phyloP scores from a whole-genome alignment of 2,113 vertebrate species.

The Pygoscelis antarcticus region DNA sequence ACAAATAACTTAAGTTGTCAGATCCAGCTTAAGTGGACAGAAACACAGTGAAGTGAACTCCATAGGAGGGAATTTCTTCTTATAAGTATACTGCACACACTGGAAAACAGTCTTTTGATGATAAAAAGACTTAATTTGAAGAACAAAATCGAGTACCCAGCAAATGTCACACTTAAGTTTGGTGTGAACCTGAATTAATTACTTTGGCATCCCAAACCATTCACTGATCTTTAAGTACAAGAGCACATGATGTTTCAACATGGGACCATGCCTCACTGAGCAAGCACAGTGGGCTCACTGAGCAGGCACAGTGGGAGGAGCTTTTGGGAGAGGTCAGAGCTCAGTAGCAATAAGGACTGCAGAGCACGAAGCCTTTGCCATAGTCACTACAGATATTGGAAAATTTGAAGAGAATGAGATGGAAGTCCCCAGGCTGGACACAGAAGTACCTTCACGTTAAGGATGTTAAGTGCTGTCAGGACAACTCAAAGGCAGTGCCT shows the following conservation, averaged over 20 bases:
- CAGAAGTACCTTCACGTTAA: not conserved
- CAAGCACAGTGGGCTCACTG: not conserved
- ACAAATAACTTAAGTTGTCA: not conserved
- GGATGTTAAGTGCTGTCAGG: not conserved
- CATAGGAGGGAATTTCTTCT: not conserved
- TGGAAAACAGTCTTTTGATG: not conserved
- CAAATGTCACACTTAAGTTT: not conserved
- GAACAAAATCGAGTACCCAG: not conserved
- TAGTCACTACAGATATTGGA: not conserved
- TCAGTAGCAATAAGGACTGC: not conserved
- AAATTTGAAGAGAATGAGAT: not conserved
- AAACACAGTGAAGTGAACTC: not conserved
- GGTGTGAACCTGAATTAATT: not conserved
- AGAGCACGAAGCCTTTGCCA: accelerated
- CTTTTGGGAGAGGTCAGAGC: not conserved
- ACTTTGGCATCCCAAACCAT: not conserved
- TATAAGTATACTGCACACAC: not conserved
- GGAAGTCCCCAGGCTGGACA: not conserved
- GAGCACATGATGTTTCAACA: not conserved
- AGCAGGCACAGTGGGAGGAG: not conserved
- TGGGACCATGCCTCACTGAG: not conserved
- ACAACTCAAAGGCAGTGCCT: not conserved
- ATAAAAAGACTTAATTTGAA: not conserved
- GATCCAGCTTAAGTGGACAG: not conserved
- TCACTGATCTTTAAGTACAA: not conserved